A percentile compares a stretch with the other conserved stretches of the same genome.
Evolutionary conservation across 2,113 vertebrate genomes (phyloP).

Genomic region (Macaca mulatta): DNA sequence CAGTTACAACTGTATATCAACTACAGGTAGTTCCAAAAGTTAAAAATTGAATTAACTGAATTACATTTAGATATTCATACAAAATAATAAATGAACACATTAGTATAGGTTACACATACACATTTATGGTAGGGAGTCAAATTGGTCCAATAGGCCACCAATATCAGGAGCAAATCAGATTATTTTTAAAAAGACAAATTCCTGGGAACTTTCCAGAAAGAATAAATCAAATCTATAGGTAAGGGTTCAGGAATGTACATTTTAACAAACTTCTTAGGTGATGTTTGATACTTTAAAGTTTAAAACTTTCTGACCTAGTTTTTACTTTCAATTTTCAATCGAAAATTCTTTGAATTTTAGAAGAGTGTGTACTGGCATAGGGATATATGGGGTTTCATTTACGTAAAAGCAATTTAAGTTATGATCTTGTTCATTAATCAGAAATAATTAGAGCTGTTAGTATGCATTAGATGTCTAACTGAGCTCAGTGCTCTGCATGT

Average conservation of each 20-base stretch:
- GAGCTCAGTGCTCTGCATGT: background rate
- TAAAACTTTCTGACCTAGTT: background rate
- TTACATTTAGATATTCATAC: background rate
- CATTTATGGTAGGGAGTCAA: background rate
- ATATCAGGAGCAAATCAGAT: background rate
- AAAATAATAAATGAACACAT: background rate
- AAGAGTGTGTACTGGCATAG: background rate
- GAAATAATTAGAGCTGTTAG: slow-evolving; percentile 22
- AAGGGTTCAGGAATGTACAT: background rate
- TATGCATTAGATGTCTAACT: background rate
- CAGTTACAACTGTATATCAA: background rate
- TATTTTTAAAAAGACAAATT: background rate
- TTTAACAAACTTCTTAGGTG: background rate
- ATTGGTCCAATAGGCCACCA: background rate
- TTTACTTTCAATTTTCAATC: background rate
- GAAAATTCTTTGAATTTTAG: background rate
- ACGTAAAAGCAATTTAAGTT: slow-evolving; percentile 40
- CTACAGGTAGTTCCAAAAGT: background rate
- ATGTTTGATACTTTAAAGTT: background rate
- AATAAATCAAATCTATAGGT: background rate
- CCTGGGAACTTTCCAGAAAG: background rate
- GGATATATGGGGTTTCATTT: background rate
- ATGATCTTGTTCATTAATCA: slow-evolving; percentile 28
- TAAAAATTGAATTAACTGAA: background rate
- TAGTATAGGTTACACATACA: background rate